These are phyloP conservation scores for Copidosoma floridanum DNA, from an alignment of 1,140 invertebrate genomes.

Conservation along the genomic window DNA sequence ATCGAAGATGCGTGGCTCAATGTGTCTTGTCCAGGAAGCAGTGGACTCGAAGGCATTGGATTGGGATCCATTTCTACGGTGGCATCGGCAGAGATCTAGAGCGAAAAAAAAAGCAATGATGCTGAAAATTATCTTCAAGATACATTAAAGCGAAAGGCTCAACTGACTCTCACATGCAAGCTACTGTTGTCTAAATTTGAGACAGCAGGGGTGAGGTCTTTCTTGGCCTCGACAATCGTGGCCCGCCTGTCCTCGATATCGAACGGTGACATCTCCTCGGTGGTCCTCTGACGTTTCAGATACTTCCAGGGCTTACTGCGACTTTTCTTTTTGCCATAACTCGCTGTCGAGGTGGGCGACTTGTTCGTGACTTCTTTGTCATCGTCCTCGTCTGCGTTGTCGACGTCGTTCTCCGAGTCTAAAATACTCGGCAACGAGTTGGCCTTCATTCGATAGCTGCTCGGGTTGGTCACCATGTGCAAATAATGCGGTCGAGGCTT, in stretches of 20 bases:
- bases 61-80: conserved; percentile 52
- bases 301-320: conserved; percentile 50
- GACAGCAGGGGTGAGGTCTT: not conserved
- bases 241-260: conserved; percentile 34
- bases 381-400: conserved; percentile 57
- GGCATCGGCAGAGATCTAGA: conserved; percentile 39
- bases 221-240: not conserved
- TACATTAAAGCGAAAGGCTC: too few relatives aligned
- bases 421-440: conserved; percentile 76
- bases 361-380: conserved; percentile 59
- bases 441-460: conserved; percentile 66
- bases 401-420: conserved; percentile 69
- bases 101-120: conserved; percentile 16
- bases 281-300: conserved; percentile 49
- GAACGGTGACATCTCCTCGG: conserved; percentile 50
- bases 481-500: conserved; percentile 50
- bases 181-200: not conserved
- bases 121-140: too few relatives aligned
- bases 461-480: conserved; percentile 55
- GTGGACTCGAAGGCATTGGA: conserved; percentile 52
- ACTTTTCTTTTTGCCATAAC: conserved; percentile 48
- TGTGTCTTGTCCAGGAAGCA: conserved; percentile 61
- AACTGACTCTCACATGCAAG: not conserved
- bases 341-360: conserved; percentile 62
- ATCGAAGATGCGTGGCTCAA: conserved; percentile 71